phyloP scores from a whole-genome alignment of 2,888 invertebrate genomes.

The Dysmachus trigonus region DNA sequence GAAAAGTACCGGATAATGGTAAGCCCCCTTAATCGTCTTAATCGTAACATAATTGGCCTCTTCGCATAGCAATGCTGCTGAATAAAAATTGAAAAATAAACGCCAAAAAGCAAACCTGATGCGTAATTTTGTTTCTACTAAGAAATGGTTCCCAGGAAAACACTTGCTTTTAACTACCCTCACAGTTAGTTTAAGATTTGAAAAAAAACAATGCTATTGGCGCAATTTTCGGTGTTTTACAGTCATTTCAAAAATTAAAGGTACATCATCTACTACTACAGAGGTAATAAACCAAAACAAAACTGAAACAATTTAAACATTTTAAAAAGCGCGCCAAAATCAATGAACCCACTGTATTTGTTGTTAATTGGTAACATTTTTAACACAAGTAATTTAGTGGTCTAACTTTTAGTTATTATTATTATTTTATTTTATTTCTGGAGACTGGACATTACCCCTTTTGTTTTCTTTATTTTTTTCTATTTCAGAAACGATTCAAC shows the following conservation, averaged over 20 bases:
- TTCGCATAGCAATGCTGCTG: background rate
- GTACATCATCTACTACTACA: background rate
- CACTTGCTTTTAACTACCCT: background rate
- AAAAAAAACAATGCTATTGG: background rate
- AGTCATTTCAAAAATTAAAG: background rate
- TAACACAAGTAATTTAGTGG: background rate
- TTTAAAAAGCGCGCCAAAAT: background rate
- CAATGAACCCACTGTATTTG: background rate
- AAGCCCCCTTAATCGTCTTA: conserved; percentile 61
- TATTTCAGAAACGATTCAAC: conserved; percentile 68
- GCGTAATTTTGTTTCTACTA: background rate
- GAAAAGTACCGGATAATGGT: conserved; percentile 84
- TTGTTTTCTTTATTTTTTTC: conserved; percentile 54
- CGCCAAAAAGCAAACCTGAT: background rate
- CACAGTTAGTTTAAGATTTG: background rate
- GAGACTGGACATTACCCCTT: conserved; percentile 13
- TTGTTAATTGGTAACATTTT: background rate
- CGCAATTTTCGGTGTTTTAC: background rate
- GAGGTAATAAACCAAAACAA: background rate
- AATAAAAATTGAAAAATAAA: background rate
- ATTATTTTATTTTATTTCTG: conserved; percentile 12
- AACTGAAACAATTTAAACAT: background rate
- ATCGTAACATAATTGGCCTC: background rate
- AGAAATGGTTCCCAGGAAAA: background rate
- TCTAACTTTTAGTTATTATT: background rate